Evolutionary conservation across 2,888 invertebrate genomes (phyloP).

Genomic region (Zhuqinia jingwanae): DNA sequence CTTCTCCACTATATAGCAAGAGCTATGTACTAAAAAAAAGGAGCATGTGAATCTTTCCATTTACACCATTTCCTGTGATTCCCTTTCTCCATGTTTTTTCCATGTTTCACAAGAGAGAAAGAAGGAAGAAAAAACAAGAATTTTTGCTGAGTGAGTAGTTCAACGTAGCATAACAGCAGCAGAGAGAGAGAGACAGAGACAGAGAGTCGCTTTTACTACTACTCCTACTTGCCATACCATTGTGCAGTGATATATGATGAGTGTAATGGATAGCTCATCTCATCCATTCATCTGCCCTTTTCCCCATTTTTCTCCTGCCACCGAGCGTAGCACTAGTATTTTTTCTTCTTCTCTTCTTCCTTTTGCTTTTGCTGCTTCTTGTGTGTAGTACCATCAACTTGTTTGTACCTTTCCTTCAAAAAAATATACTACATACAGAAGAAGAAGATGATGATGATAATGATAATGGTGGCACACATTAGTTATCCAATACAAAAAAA

Average conservation of each 20-base stretch:
- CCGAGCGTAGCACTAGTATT: background rate
- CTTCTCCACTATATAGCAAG: background rate
- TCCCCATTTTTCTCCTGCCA: constrained; percentile 62
- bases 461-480: too few relatives aligned
- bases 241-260: constrained; percentile 68
- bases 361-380: too few relatives aligned
- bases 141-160: constrained; percentile 19
- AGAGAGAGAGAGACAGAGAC: too few relatives aligned
- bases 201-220: background rate
- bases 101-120: constrained; percentile 1
- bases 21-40: background rate
- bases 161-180: too few relatives aligned
- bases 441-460: too few relatives aligned
- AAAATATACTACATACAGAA: constrained; percentile 6
- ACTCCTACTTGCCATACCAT: too few relatives aligned
- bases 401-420: constrained; percentile 31
- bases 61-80: constrained; percentile 53
- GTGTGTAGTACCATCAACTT: background rate
- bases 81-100: background rate
- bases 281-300: constrained; percentile 69
- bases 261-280: constrained; percentile 72
- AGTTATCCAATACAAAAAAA: background rate
- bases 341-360: constrained; percentile 14
- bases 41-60: constrained; percentile 43
- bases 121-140: background rate